Base-by-base conservation (phyloP, 2,888 invertebrate genomes). In the Lottia gigantea region DNA sequence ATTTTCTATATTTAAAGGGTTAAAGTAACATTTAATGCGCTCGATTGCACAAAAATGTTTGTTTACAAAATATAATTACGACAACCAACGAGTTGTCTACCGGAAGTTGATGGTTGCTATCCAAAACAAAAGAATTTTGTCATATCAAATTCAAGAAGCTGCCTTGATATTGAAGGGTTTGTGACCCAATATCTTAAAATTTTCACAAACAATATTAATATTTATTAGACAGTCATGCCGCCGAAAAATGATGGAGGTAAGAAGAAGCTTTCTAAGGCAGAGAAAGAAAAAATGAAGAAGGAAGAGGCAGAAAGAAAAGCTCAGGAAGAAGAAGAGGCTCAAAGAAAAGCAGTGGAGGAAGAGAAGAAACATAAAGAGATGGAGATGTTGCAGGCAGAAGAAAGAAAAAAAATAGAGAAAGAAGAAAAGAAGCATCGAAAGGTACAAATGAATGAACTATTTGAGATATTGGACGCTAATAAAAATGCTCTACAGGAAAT, bases 371-470 rank as follows among this genome's bases (percentile, higher is more conserved):
- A 72, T 66, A 80, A 78, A 65, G 80, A 81, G 45, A 68, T 71
- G 61, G 83, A 83, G 62, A 79, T 79, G 69, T 66, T 76, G 66
- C 79, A 80, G 62, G 82, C 81, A 46, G 78, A 79, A 46, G 83
- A 85, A 64, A 78, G 77, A 65, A 76, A 76, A 67, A 79, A 78
- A 64, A 73, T 80, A 16, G 83, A 85, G 66, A 82, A 80, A 76
- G 84, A 87, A 87, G 86, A 87, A 68, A 82, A 83, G 62, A 86
- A 85, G 71, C 74, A 76, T 65, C 74, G 87, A 15, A 80, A 77
- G 23, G 74, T 76, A 25, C 84, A 88, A 72, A 82, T 88, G 82
- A 68, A 74, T 40, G 84, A 86, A 62, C 76, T 88, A 31, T 74
- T 78, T n/a, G 80, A 78, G 0, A 67, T 87, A 16, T 74, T 85